Evolutionary conservation across 2,113 vertebrate genomes (phyloP), one percentile per base, ranked within the genome.

Genomic region (Galemys pyrenaicus): DNA sequence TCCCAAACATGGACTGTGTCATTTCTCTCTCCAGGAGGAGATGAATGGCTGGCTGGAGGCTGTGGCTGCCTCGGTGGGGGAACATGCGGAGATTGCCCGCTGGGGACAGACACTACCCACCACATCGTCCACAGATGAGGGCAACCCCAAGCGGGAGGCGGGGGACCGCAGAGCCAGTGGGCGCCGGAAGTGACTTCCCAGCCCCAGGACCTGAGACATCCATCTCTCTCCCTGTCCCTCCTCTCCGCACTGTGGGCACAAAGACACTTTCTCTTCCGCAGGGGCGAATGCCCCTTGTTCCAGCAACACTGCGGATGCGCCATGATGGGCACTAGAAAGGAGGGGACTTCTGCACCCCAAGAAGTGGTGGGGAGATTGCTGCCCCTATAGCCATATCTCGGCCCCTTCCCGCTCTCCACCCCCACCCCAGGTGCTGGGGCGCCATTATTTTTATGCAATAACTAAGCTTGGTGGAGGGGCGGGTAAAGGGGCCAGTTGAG

Each of bases 91-190:
- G 97, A 98, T 99, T 17, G 97, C 98, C 94, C 99, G 99, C 95
- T 99, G 98, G 98, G 98, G 98, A 75, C 99, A 99, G 92, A 98
- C 98, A 56, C 98, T 99, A 96, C 99, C 98, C 97, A 99, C 99
- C 97, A 99, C 99, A 94, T 99, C 99, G 94, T 99, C 99, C 96
- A 99, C 99, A 0, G 99, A 99, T 51, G 99, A 99, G 96, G 99
- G 99, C 83, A 99, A 97, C 77, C 96, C 99, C 10, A 98, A 98
- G 30, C 98, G 98, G 16, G 99, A 99, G 13, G 99, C 98, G 70
- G 98, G 98, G 82, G 99, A 99, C 96, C 99, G 99, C 70, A 98
- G 99, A 96, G 98, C 98, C 6, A 99, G 99, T 15, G 97, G 97
- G 24, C 98, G 98, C 96, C 97, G 98, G 98, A 99, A 99, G 98